Conservation (phyloP, 2,113 vertebrate genomes). For the Prionailurus bengalensis region DNA sequence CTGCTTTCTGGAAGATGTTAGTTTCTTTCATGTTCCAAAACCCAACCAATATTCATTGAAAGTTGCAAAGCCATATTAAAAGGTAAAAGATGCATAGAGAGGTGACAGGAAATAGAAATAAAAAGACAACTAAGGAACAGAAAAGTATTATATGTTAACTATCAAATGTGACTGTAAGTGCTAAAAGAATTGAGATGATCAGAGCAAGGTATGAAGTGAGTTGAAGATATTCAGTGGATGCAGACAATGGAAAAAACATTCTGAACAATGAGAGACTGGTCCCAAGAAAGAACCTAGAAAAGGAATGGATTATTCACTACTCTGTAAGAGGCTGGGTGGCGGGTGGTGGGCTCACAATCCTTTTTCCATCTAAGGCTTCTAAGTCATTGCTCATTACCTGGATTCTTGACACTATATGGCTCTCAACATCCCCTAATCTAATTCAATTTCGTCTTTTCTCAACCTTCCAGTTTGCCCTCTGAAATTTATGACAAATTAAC, state of each 20-base stretch:
- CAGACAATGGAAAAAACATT: not conserved
- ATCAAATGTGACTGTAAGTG: not conserved
- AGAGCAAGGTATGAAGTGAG: not conserved
- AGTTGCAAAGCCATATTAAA: constrained; percentile 18
- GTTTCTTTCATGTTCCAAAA: not conserved
- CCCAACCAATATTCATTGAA: not conserved
- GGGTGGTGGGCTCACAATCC: not conserved
- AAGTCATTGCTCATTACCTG: not conserved
- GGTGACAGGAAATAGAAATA: not conserved
- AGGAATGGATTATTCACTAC: not conserved
- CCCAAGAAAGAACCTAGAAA: not conserved
- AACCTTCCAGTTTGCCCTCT: not conserved
- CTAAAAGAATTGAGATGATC: not conserved
- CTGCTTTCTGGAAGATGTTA: constrained; percentile 20
- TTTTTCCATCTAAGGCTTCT: not conserved
- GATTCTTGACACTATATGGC: not conserved
- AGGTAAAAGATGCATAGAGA: not conserved
- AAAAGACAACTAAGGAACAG: not conserved
- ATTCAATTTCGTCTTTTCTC: not conserved
- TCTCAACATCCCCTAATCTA: not conserved
- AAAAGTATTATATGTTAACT: not conserved
- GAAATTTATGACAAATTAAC: not conserved
- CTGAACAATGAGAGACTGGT: not conserved
- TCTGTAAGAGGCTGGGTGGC: not conserved
- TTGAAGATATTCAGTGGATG: not conserved